Conservation (phyloP, 2,888 invertebrate genomes). For the Serripes groenlandicus region DNA sequence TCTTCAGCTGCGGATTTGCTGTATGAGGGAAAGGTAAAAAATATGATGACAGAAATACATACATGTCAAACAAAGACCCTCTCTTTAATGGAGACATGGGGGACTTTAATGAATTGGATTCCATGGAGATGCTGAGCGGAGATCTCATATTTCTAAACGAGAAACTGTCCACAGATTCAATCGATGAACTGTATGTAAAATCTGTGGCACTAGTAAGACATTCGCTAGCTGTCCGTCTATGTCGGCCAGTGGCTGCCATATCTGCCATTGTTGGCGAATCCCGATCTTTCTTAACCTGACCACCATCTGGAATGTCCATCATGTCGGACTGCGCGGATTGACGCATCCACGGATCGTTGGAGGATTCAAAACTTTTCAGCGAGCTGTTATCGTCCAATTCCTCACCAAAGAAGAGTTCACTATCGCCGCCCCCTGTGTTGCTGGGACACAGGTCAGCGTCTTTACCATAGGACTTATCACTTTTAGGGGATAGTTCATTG, state of each 20-base stretch:
- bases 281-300: slow-evolving; percentile 2
- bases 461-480: slow-evolving; percentile 60
- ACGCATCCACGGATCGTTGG: slow-evolving; percentile 58
- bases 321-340: slow-evolving; percentile 44
- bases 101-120: slow-evolving; percentile 22
- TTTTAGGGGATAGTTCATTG: slow-evolving; percentile 17
- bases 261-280: slow-evolving; percentile 61
- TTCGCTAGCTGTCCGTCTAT: slow-evolving; percentile 79
- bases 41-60: not conserved
- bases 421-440: slow-evolving; percentile 11
- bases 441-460: slow-evolving; percentile 51
- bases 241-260: slow-evolving; percentile 62
- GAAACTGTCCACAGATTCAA: slow-evolving; percentile 70
- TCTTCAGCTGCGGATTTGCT: too few species aligned
- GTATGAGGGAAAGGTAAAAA: too few species aligned
- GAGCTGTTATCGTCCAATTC: slow-evolving; percentile 50
- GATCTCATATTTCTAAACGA: slow-evolving; percentile 61
- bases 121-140: slow-evolving; percentile 75
- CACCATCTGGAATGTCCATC: slow-evolving; percentile 17
- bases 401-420: slow-evolving; percentile 57
- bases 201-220: slow-evolving; percentile 78
- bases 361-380: slow-evolving; percentile 43
- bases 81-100: slow-evolving; percentile 31
- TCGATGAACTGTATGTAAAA: slow-evolving; percentile 69
- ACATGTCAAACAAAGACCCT: slow-evolving; percentile 38